Base-by-base conservation (phyloP, 2,888 invertebrate genomes). In the Acrobeloides nanus region DNA sequence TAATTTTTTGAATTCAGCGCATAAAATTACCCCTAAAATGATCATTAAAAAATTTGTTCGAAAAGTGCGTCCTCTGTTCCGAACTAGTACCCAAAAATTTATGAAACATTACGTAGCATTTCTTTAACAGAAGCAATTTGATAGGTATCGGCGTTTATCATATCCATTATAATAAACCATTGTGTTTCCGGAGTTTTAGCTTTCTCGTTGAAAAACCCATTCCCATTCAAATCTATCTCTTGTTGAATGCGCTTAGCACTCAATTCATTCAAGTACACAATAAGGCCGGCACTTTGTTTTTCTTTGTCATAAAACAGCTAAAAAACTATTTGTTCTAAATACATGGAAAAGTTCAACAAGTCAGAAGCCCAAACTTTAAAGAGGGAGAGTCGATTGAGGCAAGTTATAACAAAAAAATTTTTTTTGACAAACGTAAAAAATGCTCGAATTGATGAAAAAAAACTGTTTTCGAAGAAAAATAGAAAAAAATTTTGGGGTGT, bases 291-390 rank as follows among this genome's bases (percentile, higher is more conserved):
- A 5, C 55, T 57, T 5, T 57, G 33, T 15, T 45, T 24, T 27
- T 54, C 55, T 8, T 39, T 37, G 27, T 54, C 57, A 34, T 54
- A 55, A 38, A 54, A 20, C 10, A 54, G 35, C 35, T 50, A 6
- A 18, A 50, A 26, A 17, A 46, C 23, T 27, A n/a, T n/a, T n/a
- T n/a, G n/a, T n/a, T n/a, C n/a, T n/a, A n/a, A n/a, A n/a, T n/a
- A n/a, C n/a, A n/a, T n/a, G n/a, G n/a, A n/a, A n/a, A n/a, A n/a
- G n/a, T n/a, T n/a, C n/a, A n/a, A n/a, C n/a, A n/a, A n/a, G n/a
- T n/a, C n/a, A n/a, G n/a, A n/a, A n/a, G n/a, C n/a, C n/a, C n/a
- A n/a, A n/a, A n/a, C n/a, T n/a, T n/a, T n/a, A n/a, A n/a, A n/a
- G n/a, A n/a, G n/a, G n/a, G n/a, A n/a, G n/a, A n/a, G n/a, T n/a